Percentiles rank a stretch among this genome's conserved stretches.
These are phyloP conservation scores for Passer montanus DNA, from an alignment of 2,113 vertebrate species.

Conservation along the genomic window DNA sequence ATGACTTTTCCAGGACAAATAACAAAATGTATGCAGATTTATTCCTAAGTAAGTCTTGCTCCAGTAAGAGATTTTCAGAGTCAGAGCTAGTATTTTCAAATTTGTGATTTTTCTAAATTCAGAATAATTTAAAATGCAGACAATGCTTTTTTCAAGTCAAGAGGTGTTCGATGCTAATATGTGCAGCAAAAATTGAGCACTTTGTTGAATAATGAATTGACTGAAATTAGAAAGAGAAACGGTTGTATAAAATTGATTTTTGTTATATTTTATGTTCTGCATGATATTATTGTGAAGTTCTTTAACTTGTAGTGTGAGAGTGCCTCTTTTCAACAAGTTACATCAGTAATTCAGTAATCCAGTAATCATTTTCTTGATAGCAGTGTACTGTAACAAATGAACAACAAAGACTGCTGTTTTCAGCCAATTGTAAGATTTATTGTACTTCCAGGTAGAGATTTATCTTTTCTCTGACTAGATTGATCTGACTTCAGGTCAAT, in stretches of 20 bases:
- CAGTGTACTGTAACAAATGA: neutral
- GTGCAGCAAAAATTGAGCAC: neutral
- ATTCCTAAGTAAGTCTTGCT: neutral
- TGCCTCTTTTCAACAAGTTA: neutral
- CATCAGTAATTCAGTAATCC: neutral
- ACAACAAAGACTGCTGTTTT: neutral
- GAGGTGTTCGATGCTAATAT: neutral
- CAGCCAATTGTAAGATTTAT: slow-evolving; percentile 3
- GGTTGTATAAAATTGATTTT: neutral
- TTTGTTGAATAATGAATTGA: neutral
- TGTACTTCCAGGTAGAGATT: slow-evolving; percentile 27
- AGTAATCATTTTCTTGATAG: slow-evolving; percentile 18
- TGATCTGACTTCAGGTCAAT: slow-evolving; percentile 30
- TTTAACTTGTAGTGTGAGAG: neutral
- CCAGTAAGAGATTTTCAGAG: neutral
- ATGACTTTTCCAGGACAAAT: neutral
- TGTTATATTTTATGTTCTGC: neutral
- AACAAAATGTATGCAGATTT: neutral
- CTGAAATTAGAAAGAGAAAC: neutral
- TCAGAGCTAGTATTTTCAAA: neutral
- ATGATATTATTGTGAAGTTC: neutral
- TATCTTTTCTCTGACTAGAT: slow-evolving; percentile 20
- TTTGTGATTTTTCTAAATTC: neutral
- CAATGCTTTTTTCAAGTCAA: neutral
- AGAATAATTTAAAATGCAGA: neutral